phyloP scores from a whole-genome alignment of 2,888 invertebrate genomes.

The Penaeus monodon region DNA sequence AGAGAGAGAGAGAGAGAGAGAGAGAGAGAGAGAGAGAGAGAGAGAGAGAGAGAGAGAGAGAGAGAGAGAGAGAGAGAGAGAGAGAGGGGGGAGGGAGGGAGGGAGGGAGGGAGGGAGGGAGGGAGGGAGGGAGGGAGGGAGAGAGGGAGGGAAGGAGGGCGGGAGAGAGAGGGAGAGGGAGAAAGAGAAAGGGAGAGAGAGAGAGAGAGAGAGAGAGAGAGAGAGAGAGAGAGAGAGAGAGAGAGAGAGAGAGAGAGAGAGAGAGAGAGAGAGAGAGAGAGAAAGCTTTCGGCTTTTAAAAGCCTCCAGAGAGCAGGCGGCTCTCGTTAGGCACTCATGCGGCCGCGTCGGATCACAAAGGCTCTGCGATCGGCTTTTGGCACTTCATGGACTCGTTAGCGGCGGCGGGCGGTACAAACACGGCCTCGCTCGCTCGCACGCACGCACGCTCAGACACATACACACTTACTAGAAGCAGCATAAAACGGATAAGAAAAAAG shows the following conservation, averaged over 20 bases:
- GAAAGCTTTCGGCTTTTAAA: not conserved
- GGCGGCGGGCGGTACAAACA: not conserved
- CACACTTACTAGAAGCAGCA: not conserved
- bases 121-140: not conserved
- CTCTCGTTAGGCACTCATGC: no score
- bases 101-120: not conserved
- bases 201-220: not conserved
- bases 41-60: not conserved
- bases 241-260: not conserved
- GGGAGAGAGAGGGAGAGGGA: not conserved
- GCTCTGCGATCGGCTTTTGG: not conserved
- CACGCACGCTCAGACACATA: not conserved
- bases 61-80: not conserved
- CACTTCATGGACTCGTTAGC: slow-evolving; percentile 8
- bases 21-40: not conserved
- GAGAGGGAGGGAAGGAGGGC: not conserved
- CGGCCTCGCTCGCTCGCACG: not conserved
- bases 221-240: not conserved
- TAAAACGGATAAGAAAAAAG: not conserved
- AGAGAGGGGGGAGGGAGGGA: not conserved
- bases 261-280: not conserved
- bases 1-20: not conserved
- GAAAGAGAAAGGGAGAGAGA: not conserved
- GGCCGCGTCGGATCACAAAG: no score
- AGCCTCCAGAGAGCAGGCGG: no score